phyloP scores from a whole-genome alignment of 2,888 invertebrate genomes.

The Sphaeridia pumilis region DNA sequence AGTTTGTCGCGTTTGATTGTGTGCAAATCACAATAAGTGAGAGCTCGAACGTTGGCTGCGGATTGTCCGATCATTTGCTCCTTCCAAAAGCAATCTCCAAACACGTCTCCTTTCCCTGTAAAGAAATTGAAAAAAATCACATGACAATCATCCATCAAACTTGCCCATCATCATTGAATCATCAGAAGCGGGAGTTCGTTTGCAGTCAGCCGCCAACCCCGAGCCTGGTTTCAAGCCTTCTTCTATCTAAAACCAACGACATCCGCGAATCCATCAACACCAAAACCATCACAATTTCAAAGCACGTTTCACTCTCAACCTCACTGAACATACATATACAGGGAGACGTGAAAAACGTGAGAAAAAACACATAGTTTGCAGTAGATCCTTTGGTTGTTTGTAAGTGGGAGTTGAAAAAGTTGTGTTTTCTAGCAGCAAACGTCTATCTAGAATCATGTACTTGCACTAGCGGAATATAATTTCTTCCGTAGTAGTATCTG shows the following conservation, averaged over 20 bases:
- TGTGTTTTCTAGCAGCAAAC: background rate
- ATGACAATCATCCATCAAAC: too few relatives aligned
- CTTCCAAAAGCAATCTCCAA: conserved; percentile 99
- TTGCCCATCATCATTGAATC: background rate
- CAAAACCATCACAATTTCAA: background rate
- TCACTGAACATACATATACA: too few relatives aligned
- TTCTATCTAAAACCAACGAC: too few relatives aligned
- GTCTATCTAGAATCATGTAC: background rate
- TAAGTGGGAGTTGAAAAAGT: background rate
- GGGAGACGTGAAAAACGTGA: too few relatives aligned
- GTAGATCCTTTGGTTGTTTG: too few relatives aligned
- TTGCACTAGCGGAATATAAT: background rate
- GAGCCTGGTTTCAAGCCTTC: background rate
- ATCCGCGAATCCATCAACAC: too few relatives aligned
- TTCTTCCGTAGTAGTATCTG: too few relatives aligned
- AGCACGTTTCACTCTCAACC: background rate
- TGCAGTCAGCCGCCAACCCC: too few relatives aligned
- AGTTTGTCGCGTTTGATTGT: conserved; percentile 93
- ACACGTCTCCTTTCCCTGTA: conserved; percentile 94
- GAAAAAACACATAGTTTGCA: too few relatives aligned
- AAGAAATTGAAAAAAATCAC: conserved; percentile 25
- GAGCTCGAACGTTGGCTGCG: conserved; percentile 94
- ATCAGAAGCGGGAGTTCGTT: background rate
- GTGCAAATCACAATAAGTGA: conserved; percentile 99
- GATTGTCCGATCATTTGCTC: conserved; percentile 93